Evolutionary conservation across 1,140 invertebrate genomes (phyloP), one percentile per base, ranked within the genome.

Genomic region (Drosophila triauraria): DNA sequence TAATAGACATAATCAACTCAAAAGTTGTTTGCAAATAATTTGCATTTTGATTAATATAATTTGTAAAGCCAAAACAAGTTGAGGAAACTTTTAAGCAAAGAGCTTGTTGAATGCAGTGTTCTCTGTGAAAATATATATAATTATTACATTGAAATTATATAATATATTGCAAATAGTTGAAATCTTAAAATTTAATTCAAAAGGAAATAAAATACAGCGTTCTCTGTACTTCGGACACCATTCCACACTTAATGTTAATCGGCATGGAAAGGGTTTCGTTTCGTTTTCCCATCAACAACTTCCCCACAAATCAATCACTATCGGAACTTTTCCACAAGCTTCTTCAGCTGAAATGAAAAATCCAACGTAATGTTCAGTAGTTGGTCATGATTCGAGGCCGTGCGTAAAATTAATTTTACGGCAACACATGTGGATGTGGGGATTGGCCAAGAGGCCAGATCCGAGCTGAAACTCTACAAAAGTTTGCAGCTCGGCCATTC

Each of bases 381-480:
- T 70, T 69, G 51, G 58, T 78, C 70, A 65, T 74, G 74, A 64
- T 77, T 82, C 69, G 57, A 74, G 75, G 79, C 59, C 67, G 67
- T 82, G 80, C 74, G 67, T 62, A 59, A 72, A 82, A 78, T 72
- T 82, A 62, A 82, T 59, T 81, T 82, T 75, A 59, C 59, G 56
- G 47, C 57, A 72, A 72, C 69, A 74, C 70, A 74, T 74, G 70
- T 57, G 67, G 35, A 60, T 74, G 70, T 40, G 70, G n/a, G 70
- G n/a, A 72, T 72, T 72, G 70, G 68, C 70, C 46, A 72, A 74
- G 70, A 38, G 70, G 67, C 46, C 70, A 60, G 50, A 68, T 61
- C 35, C 35, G 46, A 78, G 50, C 46, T 50, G 67, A 72, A 58
- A 70, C 32, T 71, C 58, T 62, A 59, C 54, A 61, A 54, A 78